phyloP scores from a whole-genome alignment of 2,888 invertebrate species.

The Adineta ricciae region DNA sequence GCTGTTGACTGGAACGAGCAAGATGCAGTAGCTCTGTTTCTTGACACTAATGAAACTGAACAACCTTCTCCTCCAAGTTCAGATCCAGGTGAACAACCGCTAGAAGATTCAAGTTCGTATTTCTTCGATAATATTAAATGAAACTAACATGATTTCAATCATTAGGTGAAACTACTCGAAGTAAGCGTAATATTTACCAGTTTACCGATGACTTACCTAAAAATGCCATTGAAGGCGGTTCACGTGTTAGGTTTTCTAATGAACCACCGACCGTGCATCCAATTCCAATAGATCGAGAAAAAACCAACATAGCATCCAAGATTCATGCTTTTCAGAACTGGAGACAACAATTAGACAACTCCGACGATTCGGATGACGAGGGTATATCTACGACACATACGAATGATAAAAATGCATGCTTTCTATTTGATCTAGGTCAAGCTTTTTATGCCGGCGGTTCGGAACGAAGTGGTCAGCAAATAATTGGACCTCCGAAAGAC shows the following conservation, averaged over 20 bases:
- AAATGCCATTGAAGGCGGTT: background rate
- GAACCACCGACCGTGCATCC: background rate
- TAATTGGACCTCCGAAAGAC: conserved; percentile 70
- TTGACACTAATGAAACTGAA: background rate
- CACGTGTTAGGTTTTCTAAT: too few relatives aligned
- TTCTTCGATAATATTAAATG: background rate
- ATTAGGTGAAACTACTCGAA: too few relatives aligned
- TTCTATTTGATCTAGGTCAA: conserved; percentile 53
- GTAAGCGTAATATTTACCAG: too few relatives aligned
- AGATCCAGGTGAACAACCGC: too few relatives aligned
- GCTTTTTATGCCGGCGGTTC: conserved; percentile 94
- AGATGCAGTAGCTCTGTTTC: background rate
- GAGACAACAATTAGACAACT: background rate
- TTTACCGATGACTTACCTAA: background rate
- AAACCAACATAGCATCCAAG: background rate
- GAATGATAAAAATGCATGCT: background rate
- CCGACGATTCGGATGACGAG: background rate
- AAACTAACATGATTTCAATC: background rate
- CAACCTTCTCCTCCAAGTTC: background rate
- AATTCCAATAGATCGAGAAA: too few relatives aligned
- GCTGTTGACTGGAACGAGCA: background rate
- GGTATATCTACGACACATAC: background rate
- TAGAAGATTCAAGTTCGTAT: background rate
- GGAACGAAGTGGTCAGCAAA: conserved; percentile 71
- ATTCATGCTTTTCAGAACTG: background rate